Conservation (phyloP, 2,113 vertebrate species). For the Callospermophilus lateralis region DNA sequence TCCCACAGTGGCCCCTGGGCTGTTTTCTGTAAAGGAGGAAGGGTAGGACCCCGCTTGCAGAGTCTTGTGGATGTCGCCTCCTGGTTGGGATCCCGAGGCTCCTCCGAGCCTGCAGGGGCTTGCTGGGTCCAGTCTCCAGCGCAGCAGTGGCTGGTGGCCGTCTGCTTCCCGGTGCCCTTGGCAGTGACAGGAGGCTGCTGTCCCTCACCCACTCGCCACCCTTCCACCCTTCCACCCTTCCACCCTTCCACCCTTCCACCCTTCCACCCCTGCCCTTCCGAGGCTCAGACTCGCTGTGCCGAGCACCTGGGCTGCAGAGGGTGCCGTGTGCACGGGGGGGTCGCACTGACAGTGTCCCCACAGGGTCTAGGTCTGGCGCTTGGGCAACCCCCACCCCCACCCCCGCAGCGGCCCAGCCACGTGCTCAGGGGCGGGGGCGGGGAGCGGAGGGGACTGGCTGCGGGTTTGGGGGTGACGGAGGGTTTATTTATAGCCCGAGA, state of each 20-base stretch:
- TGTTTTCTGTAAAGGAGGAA: neutral
- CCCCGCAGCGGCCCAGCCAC: neutral
- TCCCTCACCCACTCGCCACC: neutral
- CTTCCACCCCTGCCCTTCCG: neutral
- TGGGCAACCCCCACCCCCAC: neutral
- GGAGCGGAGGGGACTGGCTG: neutral
- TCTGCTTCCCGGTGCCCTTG: fast-evolving
- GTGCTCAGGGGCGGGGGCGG: too few species aligned
- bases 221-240: neutral
- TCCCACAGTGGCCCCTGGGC: neutral
- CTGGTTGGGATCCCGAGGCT: neutral
- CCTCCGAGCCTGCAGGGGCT: fast-evolving
- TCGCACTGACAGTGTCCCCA: neutral
- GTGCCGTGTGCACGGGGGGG: neutral
- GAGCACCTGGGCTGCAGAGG: neutral
- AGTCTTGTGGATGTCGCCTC: too few species aligned
- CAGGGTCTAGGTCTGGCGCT: neutral
- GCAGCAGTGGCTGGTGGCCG: neutral
- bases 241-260: too few species aligned
- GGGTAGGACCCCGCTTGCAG: neutral
- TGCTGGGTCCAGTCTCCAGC: neutral
- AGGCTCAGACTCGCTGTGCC: fast-evolving
- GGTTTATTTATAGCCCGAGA: constrained; percentile 15
- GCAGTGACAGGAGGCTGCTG: neutral
- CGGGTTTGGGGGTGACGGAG: constrained; percentile 12